Evolutionary conservation across 2,888 invertebrate genomes (phyloP).

Genomic region (Monochamus alternatus): DNA sequence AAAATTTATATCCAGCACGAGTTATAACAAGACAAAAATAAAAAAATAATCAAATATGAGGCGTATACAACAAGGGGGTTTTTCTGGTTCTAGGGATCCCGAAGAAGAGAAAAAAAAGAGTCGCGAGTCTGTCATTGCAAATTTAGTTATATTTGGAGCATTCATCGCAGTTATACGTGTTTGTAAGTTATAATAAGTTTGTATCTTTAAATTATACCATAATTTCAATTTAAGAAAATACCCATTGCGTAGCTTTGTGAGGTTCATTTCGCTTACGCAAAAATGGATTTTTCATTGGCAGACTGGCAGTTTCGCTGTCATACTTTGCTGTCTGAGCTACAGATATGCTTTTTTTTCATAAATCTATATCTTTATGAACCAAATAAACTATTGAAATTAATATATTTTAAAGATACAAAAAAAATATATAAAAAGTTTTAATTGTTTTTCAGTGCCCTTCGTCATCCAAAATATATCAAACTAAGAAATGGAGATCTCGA

Average conservation of each 20-base stretch:
- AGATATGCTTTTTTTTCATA: too few relatives aligned
- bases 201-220: too few relatives aligned
- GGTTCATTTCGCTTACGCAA: too few relatives aligned
- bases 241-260: too few relatives aligned
- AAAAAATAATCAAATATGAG: constrained; percentile 8
- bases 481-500: background rate
- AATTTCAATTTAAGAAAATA: too few relatives aligned
- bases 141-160: constrained; percentile 58
- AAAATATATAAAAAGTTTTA: background rate
- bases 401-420: too few relatives aligned
- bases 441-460: constrained; percentile 49
- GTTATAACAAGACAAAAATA: background rate
- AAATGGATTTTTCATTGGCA: too few relatives aligned
- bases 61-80: constrained; percentile 25
- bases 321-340: too few relatives aligned
- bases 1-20: constrained; percentile 10
- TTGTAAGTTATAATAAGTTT: constrained; percentile 49
- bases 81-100: constrained; percentile 52
- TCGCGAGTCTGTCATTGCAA: constrained; percentile 59
- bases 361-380: too few relatives aligned
- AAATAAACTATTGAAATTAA: too few relatives aligned
- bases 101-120: constrained; percentile 59
- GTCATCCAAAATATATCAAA: constrained; percentile 37
- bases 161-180: constrained; percentile 57
- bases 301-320: too few relatives aligned